Evolutionary conservation across 2,113 vertebrate genomes (phyloP).

Genomic region (Eubucco bourcierii): DNA sequence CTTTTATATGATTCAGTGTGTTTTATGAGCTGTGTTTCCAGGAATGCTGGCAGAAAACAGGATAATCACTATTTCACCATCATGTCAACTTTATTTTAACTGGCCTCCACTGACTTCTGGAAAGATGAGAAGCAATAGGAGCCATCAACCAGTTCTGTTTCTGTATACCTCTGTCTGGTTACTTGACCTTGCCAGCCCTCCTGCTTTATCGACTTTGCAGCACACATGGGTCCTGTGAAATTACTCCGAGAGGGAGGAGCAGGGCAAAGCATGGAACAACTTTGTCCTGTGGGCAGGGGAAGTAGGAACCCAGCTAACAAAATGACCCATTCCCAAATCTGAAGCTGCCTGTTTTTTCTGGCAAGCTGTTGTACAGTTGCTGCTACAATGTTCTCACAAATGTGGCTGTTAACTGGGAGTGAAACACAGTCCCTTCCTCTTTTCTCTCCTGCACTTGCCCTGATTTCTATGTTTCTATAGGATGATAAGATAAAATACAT

Average conservation of each 20-base stretch:
- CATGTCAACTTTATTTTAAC: constrained; percentile 48
- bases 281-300: background rate
- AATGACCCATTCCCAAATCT: background rate
- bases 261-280: background rate
- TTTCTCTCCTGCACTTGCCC: background rate
- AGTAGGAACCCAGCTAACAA: background rate
- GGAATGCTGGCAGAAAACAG: constrained; percentile 39
- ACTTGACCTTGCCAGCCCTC: background rate
- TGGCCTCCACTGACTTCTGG: background rate
- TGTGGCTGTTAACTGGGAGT: background rate
- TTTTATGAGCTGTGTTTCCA: constrained; percentile 46
- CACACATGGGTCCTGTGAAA: background rate
- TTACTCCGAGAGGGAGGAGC: background rate
- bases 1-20: constrained; percentile 15
- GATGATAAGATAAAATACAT: background rate
- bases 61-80: constrained; percentile 12
- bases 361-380: background rate
- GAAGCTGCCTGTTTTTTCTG: background rate
- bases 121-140: background rate
- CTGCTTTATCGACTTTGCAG: background rate
- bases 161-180: background rate
- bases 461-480: background rate
- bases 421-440: background rate
- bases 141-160: background rate
- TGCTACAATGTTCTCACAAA: accelerated